Evolutionary conservation across 2,113 vertebrate genomes (phyloP).

Genomic region (Rhabdomys dilectus): DNA sequence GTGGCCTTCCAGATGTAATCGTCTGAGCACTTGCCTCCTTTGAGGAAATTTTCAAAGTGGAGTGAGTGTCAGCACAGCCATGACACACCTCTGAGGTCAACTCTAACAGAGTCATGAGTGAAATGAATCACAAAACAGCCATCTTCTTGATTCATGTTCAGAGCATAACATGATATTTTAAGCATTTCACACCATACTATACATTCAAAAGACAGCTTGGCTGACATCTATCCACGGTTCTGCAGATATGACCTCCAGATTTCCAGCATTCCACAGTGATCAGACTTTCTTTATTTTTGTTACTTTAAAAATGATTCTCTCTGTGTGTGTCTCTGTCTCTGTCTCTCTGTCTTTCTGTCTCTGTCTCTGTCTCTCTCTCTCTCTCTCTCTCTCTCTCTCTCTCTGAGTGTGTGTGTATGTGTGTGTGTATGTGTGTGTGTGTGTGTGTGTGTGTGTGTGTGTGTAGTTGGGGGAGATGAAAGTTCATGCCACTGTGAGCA

Average conservation of each 20-base stretch:
- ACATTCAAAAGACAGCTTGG: background rate
- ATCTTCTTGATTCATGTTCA: background rate
- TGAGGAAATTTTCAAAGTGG: background rate
- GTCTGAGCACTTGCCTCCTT: background rate
- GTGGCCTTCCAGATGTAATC: background rate
- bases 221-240: too few species aligned
- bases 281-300: background rate
- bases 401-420: too few species aligned
- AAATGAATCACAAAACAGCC: background rate
- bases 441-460: background rate
- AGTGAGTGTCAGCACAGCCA: background rate
- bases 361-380: background rate
- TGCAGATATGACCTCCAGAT: background rate
- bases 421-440: background rate
- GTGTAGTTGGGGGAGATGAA: background rate
- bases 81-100: fast-evolving
- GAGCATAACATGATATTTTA: background rate
- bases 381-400: too few species aligned
- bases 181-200: background rate
- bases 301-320: background rate
- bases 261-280: background rate
- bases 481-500: background rate
- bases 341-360: too few species aligned
- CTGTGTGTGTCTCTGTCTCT: too few species aligned
- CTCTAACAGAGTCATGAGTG: background rate